Evolutionary conservation across 2,113 vertebrate genomes (phyloP), one percentile per base, ranked within the genome.

Genomic region (Scopus umbretta): DNA sequence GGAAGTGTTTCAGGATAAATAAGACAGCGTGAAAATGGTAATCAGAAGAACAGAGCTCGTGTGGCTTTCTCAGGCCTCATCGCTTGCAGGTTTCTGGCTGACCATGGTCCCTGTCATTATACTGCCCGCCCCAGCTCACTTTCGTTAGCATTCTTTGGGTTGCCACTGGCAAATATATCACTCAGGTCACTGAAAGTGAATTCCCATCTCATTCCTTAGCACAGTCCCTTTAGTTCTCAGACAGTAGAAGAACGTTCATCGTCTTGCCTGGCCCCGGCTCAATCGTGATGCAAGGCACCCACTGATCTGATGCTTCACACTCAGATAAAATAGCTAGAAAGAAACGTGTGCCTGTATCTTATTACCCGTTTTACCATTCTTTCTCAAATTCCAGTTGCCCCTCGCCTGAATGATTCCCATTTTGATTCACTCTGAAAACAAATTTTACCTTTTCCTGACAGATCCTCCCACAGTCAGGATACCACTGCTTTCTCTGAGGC

Each of bases 21-120:
- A 1, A 1, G 16, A 18, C 38, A 47, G 21, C 2, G 8, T 36
- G 71, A 52, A 40, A 49, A 67, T 0, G 2, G 10, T 21, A 6
- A 13, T 26, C 38, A 59, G 43, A 72, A 72, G n/a, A 66, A 49
- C 9, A 42, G 81, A 63, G 21, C 34, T n/a, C 7, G 20, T 45
- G 52, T 67, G 23, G 40, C 32, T 49, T 67, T 68, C 3, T 5
- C 59, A 56, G 32, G 27, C 32, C 40, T 20, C 2, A 47, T 19
- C 63, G 49, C 27, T 6, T 42, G 21, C 21, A 22, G 5, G 56
- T 27, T 87, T 26, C 71, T 56, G 72, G 27, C 71, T 93, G 85
- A 15, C 8, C 63, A 23, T n/a, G 15, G 56, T 14, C 59, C 62
- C 47, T 52, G 7, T 4, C 43, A 6, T 4, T 3, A 29, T 65